phyloP scores from a whole-genome alignment of 2,113 vertebrate genomes.

The Tympanuchus pallidicinctus region DNA sequence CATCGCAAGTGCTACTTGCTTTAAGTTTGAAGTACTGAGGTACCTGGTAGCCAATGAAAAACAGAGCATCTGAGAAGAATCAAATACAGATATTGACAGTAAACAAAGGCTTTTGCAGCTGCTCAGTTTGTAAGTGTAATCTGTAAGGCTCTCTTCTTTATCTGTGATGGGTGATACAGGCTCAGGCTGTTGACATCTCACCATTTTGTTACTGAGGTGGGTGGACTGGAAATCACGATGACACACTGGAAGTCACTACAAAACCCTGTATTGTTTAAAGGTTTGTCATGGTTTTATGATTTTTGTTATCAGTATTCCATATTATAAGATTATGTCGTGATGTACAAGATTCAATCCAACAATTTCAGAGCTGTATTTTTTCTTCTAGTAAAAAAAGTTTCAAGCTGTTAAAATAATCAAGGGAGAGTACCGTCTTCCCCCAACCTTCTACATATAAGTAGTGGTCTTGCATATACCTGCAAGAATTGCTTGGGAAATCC shows the following conservation, averaged over 20 bases:
- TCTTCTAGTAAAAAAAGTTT: slow-evolving; percentile 9
- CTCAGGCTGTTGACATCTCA: not conserved
- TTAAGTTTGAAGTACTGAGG: not conserved
- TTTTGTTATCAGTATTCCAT: too few relatives aligned
- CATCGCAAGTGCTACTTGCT: not conserved
- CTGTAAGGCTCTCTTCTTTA: not conserved
- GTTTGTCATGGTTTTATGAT: not conserved
- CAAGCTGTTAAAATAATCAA: slow-evolving; percentile 2
- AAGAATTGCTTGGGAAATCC: slow-evolving; percentile 32
- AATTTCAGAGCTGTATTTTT: not conserved
- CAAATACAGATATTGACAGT: not conserved
- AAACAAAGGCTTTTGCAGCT: not conserved
- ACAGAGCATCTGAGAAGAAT: not conserved
- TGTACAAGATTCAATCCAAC: not conserved
- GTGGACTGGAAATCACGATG: not conserved
- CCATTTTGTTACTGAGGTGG: not conserved
- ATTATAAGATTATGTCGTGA: too few relatives aligned
- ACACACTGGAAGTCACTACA: not conserved
- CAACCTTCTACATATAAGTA: slow-evolving; percentile 9
- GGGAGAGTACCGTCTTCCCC: not conserved
- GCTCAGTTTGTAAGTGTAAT: not conserved
- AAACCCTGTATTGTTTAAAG: not conserved
- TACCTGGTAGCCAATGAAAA: not conserved
- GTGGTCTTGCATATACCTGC: not conserved
- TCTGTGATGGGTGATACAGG: not conserved